A percentile compares a stretch with the other conserved stretches of the same genome.
phyloP scores from a whole-genome alignment of 2,113 vertebrate genomes.

The Neoarius graeffei region DNA sequence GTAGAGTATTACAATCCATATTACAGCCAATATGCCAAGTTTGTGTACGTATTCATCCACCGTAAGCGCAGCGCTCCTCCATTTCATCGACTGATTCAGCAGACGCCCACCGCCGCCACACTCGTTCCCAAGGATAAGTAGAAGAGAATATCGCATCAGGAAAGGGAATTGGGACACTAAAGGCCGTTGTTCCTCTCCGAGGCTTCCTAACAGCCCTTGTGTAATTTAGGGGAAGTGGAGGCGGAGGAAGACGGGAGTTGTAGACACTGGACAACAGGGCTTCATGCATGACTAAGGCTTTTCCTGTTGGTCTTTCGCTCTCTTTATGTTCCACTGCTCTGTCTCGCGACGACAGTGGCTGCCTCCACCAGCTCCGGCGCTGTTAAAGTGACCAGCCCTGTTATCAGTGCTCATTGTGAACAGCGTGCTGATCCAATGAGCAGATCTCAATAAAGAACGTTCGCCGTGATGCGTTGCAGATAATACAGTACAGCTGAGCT shows the following conservation, averaged over 20 bases:
- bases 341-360: slow-evolving; percentile 4
- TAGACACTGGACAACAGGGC: slow-evolving; percentile 53
- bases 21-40: no score
- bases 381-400: slow-evolving; percentile 23
- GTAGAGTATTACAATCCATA: not conserved
- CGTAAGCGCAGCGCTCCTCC: slow-evolving; percentile 1
- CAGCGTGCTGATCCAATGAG: not conserved
- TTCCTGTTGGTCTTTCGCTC: slow-evolving; percentile 47
- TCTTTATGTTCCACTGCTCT: slow-evolving; percentile 28
- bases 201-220: slow-evolving; percentile 53
- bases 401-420: slow-evolving; percentile 31
- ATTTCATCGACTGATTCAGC: slow-evolving; percentile 33
- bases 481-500: not conserved
- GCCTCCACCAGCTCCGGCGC: slow-evolving; percentile 4
- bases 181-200: slow-evolving; percentile 63
- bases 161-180: slow-evolving; percentile 55
- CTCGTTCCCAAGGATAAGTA: slow-evolving; percentile 18
- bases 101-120: slow-evolving; percentile 21
- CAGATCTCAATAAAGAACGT: not conserved
- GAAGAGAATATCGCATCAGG: slow-evolving; percentile 21
- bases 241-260: slow-evolving; percentile 56
- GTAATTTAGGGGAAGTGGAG: slow-evolving; percentile 71
- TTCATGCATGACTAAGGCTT: slow-evolving; percentile 71
- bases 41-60: not conserved
- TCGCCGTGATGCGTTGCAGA: not conserved